Base-by-base conservation (phyloP, 2,888 invertebrate species). In the Pristionchus japonicus region DNA sequence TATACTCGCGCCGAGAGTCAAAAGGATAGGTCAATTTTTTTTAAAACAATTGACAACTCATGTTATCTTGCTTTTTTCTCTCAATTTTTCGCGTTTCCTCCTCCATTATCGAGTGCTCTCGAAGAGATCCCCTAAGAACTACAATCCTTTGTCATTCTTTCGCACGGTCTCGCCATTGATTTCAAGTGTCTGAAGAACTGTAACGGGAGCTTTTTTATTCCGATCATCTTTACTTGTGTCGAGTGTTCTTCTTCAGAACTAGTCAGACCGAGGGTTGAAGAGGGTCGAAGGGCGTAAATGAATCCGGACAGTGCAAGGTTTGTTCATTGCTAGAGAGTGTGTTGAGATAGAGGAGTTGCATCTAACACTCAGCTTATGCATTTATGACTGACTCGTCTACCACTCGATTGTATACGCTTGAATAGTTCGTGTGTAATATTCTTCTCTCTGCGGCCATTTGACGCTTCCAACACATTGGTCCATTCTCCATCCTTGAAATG, bases 241-340 rank as follows among this genome's bases (percentile, higher is more conserved):
- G 80, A 80, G 80, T 80, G 80, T 80, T 80, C 80, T 80, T 80
- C 80, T 80, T 80, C 49, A 80, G 80, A 80, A 80, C 80, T 80
- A 80, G 80, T 80, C 80, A 80, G 49, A 23, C 47, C 15, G 49
- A 43, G 37, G 80, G 31, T 47, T 80, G 80, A 80, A 80, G 80
- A 80, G 80, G 80, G 80, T 80, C 80, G 80, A 80, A 80, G 80
- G 80, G 80, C 80, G 80, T 49, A 47, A 47, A 80, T 80, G 80
- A 80, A 80, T 80, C 80, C 80, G 80, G 80, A 80, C 80, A 80
- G 80, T 80, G 80, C 49, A 80, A 80, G 80, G 80, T 80, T 80
- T 80, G 80, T 80, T 80, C 80, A 49, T 47, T 80, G 80, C 7
- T n/a, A 80, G 80, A 80, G 80, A 80, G 80, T 17, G 47, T 49